phyloP scores from a whole-genome alignment of 2,888 invertebrate species.

The Rhamnusium bicolor region DNA sequence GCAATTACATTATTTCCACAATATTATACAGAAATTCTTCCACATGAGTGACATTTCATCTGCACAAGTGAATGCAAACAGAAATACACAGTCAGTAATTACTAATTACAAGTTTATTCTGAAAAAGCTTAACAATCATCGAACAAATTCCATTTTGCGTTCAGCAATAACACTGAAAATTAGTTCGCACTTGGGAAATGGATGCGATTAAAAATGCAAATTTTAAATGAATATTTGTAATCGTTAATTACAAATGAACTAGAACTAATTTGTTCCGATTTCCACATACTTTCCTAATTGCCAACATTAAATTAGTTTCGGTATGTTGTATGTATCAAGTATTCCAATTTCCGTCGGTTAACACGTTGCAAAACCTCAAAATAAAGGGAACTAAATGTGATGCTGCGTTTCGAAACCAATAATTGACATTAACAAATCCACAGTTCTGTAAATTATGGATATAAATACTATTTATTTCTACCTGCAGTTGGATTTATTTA shows the following conservation, averaged over 20 bases:
- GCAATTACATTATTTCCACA: conserved; percentile 1
- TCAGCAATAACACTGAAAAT: not conserved
- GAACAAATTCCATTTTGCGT: not conserved
- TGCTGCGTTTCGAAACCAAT: not conserved
- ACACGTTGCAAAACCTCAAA: not conserved
- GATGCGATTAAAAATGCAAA: conserved; percentile 18
- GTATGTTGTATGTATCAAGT: not conserved
- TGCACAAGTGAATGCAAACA: not conserved
- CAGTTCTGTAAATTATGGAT: not conserved
- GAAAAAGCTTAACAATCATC: conserved; percentile 2
- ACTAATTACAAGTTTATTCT: not conserved
- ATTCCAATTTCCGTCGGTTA: conserved; percentile 17
- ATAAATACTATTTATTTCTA: too few relatives aligned
- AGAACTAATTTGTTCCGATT: conserved; percentile 16
- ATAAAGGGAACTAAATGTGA: not conserved
- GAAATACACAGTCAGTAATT: not conserved
- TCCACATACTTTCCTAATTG: conserved; percentile 7
- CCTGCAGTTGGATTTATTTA: too few relatives aligned
- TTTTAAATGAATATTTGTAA: conserved; percentile 9
- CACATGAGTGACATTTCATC: not conserved
- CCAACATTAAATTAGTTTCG: conserved; percentile 15
- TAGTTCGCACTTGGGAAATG: conserved; percentile 11
- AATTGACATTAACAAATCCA: not conserved
- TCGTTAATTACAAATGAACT: conserved; percentile 14
- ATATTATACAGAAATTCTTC: not conserved